Percentiles rank a stretch among this genome's conserved stretches.
These are phyloP conservation scores for Hydra vulgaris DNA, from an alignment of 30 jellyfish, hydroid and myxozoan genomes.

Conservation along the genomic window DNA sequence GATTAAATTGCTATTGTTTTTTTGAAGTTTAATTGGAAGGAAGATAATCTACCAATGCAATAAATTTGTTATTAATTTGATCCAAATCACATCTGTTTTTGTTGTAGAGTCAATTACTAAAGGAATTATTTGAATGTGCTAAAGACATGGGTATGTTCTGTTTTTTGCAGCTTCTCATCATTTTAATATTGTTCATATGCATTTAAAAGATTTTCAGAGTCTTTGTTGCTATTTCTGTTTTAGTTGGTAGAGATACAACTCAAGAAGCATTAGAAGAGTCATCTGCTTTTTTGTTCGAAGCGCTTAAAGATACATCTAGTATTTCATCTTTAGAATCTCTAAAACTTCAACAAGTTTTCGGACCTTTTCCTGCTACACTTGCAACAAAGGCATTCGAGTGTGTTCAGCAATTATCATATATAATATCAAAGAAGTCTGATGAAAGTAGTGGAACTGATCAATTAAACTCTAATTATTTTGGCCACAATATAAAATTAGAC, in stretches of 20 bases:
- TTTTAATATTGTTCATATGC: not conserved
- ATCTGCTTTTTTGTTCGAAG: slow-evolving; percentile 60
- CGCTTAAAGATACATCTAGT: slow-evolving; percentile 32
- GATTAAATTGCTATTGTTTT: not conserved
- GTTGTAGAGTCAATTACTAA: not conserved
- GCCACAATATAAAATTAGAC: slow-evolving; percentile 42
- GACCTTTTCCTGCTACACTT: slow-evolving; percentile 69
- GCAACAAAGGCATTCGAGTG: slow-evolving; percentile 52
- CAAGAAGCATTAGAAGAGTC: slow-evolving; percentile 59
- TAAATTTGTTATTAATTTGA: not conserved
- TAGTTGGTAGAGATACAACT: slow-evolving; percentile 56
- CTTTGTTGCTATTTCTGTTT: not conserved
- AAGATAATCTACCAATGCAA: not conserved
- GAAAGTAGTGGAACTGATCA: slow-evolving; percentile 1
- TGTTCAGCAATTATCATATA: slow-evolving; percentile 37
- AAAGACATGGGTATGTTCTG: not conserved
- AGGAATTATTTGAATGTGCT: not conserved
- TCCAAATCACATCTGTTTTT: not conserved
- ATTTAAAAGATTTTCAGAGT: not conserved
- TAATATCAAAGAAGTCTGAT: slow-evolving; percentile 40
- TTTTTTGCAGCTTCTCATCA: not conserved
- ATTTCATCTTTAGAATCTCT: slow-evolving; percentile 55
- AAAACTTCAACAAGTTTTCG: slow-evolving; percentile 37
- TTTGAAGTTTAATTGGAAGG: not conserved
- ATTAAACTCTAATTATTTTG: slow-evolving; percentile 27